Percentiles rank a stretch among this genome's conserved stretches.
phyloP scores from a whole-genome alignment of 2,888 invertebrate genomes.

The Agrochola macilenta region DNA sequence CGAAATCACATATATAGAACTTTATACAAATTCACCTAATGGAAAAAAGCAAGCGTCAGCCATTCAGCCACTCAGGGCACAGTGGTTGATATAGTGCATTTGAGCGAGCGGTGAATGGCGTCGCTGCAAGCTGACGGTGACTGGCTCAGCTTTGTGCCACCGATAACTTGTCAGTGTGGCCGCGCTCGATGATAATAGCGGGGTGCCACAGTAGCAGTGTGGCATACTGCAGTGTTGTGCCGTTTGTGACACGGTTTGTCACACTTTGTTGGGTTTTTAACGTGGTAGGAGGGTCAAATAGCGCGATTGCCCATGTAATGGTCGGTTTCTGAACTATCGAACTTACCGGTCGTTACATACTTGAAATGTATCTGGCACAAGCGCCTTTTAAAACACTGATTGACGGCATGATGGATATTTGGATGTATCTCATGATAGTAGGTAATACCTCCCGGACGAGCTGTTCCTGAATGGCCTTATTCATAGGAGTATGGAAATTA shows the following conservation, averaged over 20 bases:
- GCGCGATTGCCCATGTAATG: not conserved
- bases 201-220: not conserved
- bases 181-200: conserved; percentile 54
- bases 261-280: not conserved
- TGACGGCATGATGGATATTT: not conserved
- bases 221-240: conserved; percentile 13
- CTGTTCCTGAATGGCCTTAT: too few relatives aligned
- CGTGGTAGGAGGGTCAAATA: not conserved
- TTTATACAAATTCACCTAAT: conserved; percentile 34
- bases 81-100: conserved; percentile 67
- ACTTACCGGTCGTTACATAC: not conserved
- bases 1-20: conserved; percentile 21
- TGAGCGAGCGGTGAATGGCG: conserved; percentile 66
- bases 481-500: not conserved
- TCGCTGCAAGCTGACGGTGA: conserved; percentile 36
- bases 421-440: too few relatives aligned
- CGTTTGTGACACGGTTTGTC: conserved; percentile 21
- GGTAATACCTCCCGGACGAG: not conserved
- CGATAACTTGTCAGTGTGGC: conserved; percentile 71
- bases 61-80: conserved; percentile 39
- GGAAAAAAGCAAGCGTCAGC: conserved; percentile 43
- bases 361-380: too few relatives aligned
- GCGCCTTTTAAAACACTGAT: not conserved
- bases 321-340: not conserved
- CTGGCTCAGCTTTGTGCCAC: conserved; percentile 62